These are phyloP conservation scores for Choristoneura fumiferana DNA, from an alignment of 1,140 invertebrate species.

Conservation along the genomic window DNA sequence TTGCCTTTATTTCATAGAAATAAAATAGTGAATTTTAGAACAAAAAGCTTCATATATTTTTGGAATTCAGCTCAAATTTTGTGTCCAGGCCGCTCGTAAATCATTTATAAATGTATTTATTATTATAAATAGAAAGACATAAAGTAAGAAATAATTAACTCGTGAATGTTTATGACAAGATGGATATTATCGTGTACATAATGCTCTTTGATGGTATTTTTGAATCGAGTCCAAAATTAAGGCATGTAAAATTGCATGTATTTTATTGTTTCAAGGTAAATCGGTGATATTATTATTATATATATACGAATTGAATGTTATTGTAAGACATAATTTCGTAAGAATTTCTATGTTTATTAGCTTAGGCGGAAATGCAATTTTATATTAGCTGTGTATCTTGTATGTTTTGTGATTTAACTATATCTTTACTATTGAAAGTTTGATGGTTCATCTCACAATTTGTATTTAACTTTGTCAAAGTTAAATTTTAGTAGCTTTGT, in stretches of 20 bases:
- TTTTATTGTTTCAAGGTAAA: constrained; percentile 11
- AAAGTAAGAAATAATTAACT: constrained; percentile 58
- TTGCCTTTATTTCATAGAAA: too few relatives aligned
- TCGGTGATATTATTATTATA: constrained; percentile 18
- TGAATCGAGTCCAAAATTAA: constrained; percentile 18
- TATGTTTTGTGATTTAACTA: background rate
- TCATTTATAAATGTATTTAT: constrained; percentile 44
- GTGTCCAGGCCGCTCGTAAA: constrained; percentile 60
- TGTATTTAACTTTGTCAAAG: too few relatives aligned
- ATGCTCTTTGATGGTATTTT: constrained; percentile 25
- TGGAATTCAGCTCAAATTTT: constrained; percentile 54
- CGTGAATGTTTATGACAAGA: constrained; percentile 56
- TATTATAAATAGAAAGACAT: constrained; percentile 59
- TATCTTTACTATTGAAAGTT: background rate
- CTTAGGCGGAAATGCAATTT: background rate
- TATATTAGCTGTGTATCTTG: constrained; percentile 5
- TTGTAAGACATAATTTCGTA: constrained; percentile 13
- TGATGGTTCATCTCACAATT: too few relatives aligned
- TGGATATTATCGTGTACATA: constrained; percentile 62
- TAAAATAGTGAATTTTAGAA: too few relatives aligned
- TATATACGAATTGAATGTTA: constrained; percentile 12
- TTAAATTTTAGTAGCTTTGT: too few relatives aligned
- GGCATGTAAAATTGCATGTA: background rate
- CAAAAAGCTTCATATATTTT: constrained; percentile 10
- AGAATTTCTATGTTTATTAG: constrained; percentile 15